Conservation (phyloP, 2,888 invertebrate genomes). For the Hirtodrosophila alboralis region DNA sequence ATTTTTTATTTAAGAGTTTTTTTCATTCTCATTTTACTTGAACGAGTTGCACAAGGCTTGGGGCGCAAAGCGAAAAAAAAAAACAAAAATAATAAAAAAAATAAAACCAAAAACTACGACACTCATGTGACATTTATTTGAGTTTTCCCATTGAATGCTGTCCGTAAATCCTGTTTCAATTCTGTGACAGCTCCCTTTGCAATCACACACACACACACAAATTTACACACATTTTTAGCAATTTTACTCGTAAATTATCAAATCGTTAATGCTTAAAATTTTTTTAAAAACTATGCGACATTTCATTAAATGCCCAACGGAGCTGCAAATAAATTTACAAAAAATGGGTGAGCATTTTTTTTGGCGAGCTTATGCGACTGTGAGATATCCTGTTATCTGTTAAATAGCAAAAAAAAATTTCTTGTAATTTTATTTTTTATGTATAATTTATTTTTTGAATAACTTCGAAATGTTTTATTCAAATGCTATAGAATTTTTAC, state of each 20-base stretch:
- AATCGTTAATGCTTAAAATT: conserved; percentile 48
- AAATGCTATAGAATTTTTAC: no score
- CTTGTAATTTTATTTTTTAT: no score
- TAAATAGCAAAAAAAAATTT: no score
- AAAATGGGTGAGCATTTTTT: no score
- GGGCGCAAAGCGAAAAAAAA: no score
- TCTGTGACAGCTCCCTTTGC: conserved; percentile 20
- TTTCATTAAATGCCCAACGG: conserved; percentile 65
- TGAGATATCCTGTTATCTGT: no score
- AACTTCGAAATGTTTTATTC: no score
- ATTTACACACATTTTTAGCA: no score
- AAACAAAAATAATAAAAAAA: no score
- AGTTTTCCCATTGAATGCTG: conserved; percentile 34
- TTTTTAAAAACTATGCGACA: conserved; percentile 25
- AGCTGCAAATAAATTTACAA: conserved; percentile 25
- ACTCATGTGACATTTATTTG: conserved; percentile 74
- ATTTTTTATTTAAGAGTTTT: conserved; percentile 71
- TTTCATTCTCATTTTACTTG: conserved; percentile 73
- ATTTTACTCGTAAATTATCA: conserved; percentile 63
- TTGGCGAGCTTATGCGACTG: no score
- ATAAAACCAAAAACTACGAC: conserved; percentile 44
- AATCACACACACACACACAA: no score
- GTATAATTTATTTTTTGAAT: no score
- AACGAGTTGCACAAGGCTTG: conserved; percentile 51
- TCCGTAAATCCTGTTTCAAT: conserved; percentile 45